A percentile compares a stretch with the other conserved stretches of the same genome.
Evolutionary conservation across 2,797 vertebrate genomes (phyloP).

Genomic region (Lates japonicus): DNA sequence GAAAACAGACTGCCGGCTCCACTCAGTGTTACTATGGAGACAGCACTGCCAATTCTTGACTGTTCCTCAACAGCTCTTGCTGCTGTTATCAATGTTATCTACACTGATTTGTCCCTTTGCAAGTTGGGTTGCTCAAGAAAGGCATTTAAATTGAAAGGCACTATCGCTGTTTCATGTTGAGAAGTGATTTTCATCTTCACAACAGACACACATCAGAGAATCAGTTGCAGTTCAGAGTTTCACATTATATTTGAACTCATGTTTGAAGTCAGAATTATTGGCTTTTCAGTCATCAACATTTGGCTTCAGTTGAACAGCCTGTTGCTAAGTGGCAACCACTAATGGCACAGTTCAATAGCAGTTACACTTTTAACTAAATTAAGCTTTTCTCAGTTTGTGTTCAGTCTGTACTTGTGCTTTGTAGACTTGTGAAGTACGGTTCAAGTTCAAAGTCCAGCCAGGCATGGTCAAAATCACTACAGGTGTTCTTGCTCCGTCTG

Average conservation of each 20-base stretch:
- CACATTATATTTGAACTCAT: background rate
- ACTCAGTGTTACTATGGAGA: slow-evolving; percentile 81
- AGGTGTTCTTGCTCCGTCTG: no score
- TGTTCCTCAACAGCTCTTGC: slow-evolving; percentile 57
- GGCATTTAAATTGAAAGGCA: slow-evolving; percentile 27
- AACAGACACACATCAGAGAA: background rate
- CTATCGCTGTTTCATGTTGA: slow-evolving; percentile 4
- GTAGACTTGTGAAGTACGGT: background rate
- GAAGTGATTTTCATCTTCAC: background rate
- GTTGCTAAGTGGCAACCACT: background rate
- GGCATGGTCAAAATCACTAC: no score
- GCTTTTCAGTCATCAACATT: background rate
- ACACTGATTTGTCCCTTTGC: slow-evolving; percentile 45
- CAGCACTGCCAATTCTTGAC: slow-evolving; percentile 60
- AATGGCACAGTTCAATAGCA: background rate
- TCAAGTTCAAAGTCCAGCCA: no score
- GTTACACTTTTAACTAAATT: background rate
- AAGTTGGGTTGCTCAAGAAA: slow-evolving; percentile 47
- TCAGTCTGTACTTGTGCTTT: background rate
- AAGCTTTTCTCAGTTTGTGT: background rate
- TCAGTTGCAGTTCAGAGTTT: background rate
- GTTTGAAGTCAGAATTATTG: background rate
- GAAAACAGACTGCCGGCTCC: slow-evolving; percentile 69
- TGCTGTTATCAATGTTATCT: slow-evolving; percentile 47
- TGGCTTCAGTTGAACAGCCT: background rate